phyloP scores from a whole-genome alignment of 23 tunicate species.

The Corella eumyota region DNA sequence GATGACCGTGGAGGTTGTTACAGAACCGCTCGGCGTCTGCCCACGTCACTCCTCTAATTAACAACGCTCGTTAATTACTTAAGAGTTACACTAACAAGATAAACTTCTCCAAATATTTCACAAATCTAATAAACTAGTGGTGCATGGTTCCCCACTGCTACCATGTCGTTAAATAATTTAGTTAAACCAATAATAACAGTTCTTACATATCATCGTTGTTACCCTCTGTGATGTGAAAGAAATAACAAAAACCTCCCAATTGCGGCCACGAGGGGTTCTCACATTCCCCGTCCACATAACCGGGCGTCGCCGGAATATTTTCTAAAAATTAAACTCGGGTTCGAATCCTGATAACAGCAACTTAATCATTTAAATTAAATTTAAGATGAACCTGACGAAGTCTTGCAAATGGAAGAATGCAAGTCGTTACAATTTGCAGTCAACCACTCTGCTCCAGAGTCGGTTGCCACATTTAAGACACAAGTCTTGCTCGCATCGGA shows the following conservation, averaged over 20 bases:
- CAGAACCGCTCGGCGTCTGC: constrained; percentile 61
- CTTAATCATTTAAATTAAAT: background rate
- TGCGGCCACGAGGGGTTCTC: constrained; percentile 47
- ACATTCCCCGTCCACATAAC: constrained; percentile 53
- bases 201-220: no score
- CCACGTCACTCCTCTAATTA: constrained; percentile 47
- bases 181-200: no score
- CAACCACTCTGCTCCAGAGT: constrained; percentile 67
- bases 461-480: constrained; percentile 50
- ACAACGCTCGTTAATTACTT: background rate
- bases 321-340: no score
- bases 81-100: no score
- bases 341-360: background rate
- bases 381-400: constrained; percentile 32
- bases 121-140: no score
- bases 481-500: constrained; percentile 41
- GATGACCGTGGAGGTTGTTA: constrained; percentile 33
- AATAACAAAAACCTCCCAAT: constrained; percentile 72
- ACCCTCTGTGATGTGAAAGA: constrained; percentile 13
- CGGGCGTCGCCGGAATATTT: constrained; percentile 60
- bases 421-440: constrained; percentile 39
- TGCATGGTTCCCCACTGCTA: no score
- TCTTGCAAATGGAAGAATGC: constrained; percentile 65
- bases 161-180: no score
- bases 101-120: no score